A percentile compares a stretch with the other conserved stretches of the same genome.
Conservation (phyloP, 2,797 vertebrate genomes). For the Hipposideros larvatus region DNA sequence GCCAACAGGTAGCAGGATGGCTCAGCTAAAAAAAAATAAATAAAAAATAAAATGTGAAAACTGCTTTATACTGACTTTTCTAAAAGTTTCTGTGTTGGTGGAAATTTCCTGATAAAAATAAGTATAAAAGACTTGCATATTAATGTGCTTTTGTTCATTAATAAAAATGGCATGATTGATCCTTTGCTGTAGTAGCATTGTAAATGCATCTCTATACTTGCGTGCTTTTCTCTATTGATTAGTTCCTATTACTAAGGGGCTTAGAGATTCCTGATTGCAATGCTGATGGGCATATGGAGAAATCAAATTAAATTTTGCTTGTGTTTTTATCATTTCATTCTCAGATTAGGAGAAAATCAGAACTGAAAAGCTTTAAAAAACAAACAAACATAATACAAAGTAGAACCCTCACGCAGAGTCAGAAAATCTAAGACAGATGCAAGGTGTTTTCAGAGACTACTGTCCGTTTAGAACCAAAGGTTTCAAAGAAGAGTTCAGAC, state of each 20-base stretch:
- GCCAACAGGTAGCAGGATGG: too few species aligned
- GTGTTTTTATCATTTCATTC: constrained; percentile 5
- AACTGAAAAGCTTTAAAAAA: neutral
- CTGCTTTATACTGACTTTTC: constrained; percentile 63
- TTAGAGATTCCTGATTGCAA: neutral
- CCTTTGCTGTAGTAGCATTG: neutral
- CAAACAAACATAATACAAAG: neutral
- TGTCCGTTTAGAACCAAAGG: constrained; percentile 39
- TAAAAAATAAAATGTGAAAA: too few species aligned
- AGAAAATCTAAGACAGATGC: constrained; percentile 39
- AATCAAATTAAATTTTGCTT: neutral
- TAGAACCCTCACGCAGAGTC: neutral
- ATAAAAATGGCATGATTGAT: neutral
- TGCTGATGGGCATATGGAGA: neutral
- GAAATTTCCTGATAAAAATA: neutral
- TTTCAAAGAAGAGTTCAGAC: constrained; percentile 59
- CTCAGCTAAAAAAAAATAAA: too few species aligned
- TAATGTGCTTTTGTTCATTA: constrained; percentile 7
- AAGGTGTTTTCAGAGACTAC: constrained; percentile 41
- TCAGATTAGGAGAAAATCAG: neutral
- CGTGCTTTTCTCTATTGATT: neutral
- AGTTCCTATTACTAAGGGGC: neutral
- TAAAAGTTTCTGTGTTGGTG: constrained; percentile 3
- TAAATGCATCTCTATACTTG: neutral
- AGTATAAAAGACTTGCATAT: neutral